Percentiles rank a stretch among this genome's conserved stretches.
Conservation (phyloP, 1,140 invertebrate genomes). For the Eriocheir sinensis region DNA sequence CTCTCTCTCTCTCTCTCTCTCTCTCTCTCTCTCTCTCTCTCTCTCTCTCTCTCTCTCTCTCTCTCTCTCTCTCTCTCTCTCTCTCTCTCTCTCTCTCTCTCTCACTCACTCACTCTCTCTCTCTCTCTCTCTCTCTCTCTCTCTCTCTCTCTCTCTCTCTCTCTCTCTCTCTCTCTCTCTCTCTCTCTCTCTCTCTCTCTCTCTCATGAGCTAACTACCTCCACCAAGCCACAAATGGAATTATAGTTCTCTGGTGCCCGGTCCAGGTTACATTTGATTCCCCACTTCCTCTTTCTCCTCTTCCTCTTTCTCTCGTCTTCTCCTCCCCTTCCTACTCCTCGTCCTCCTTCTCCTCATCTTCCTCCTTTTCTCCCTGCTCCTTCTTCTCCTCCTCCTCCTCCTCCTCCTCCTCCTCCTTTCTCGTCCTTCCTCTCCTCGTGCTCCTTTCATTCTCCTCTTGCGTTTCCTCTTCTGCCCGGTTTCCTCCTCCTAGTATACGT, state of each 20-base stretch:
- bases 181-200: not conserved
- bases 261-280: too few species aligned
- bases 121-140: not conserved
- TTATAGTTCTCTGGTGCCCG: too few species aligned
- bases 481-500: not conserved
- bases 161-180: not conserved
- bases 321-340: not conserved
- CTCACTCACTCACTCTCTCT: not conserved
- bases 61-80: not conserved
- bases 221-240: too few species aligned
- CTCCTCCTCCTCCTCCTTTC: too few species aligned
- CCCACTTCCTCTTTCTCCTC: not conserved
- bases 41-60: too few species aligned
- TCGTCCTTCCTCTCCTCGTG: not conserved
- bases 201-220: too few species aligned
- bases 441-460: not conserved
- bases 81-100: not conserved
- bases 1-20: too few species aligned
- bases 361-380: not conserved
- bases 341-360: not conserved
- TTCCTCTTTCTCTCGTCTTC: not conserved
- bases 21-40: not conserved
- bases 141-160: too few species aligned
- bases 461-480: too few species aligned
- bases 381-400: too few species aligned